Evolutionary conservation across 2,888 invertebrate species (phyloP).

Genomic region (Nephrotoma flavescens): DNA sequence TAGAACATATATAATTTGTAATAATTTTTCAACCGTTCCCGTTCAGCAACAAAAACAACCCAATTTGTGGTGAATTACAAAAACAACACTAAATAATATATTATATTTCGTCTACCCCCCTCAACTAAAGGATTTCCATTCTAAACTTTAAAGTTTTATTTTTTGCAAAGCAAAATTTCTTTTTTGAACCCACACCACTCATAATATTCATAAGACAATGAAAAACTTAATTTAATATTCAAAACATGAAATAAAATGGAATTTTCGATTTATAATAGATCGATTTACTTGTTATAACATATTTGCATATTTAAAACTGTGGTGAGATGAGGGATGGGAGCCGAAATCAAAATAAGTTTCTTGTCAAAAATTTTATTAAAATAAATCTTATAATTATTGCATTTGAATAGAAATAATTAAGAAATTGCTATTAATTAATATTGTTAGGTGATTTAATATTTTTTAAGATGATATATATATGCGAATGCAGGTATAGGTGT

Average conservation of each 20-base stretch:
- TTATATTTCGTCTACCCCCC: neutral
- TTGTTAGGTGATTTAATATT: neutral
- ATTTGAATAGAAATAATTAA: neutral
- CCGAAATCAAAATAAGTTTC: neutral
- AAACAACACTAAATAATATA: neutral
- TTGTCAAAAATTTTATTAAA: neutral
- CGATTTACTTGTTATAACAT: neutral
- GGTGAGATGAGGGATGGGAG: no score
- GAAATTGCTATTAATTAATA: neutral
- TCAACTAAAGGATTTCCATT: neutral
- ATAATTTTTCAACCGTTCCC: no score
- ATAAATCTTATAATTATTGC: neutral
- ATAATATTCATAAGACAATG: neutral
- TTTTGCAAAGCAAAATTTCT: neutral
- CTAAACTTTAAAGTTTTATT: neutral
- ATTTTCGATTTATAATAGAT: neutral
- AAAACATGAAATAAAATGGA: neutral
- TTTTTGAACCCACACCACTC: neutral
- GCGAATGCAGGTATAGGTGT: neutral
- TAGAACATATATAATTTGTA: no score
- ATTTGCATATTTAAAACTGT: neutral
- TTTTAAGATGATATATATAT: neutral
- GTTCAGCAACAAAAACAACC: neutral
- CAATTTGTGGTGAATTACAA: neutral
- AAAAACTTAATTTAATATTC: neutral